Conservation (phyloP, 1,140 invertebrate genomes). For the Drosophila seguyi region DNA sequence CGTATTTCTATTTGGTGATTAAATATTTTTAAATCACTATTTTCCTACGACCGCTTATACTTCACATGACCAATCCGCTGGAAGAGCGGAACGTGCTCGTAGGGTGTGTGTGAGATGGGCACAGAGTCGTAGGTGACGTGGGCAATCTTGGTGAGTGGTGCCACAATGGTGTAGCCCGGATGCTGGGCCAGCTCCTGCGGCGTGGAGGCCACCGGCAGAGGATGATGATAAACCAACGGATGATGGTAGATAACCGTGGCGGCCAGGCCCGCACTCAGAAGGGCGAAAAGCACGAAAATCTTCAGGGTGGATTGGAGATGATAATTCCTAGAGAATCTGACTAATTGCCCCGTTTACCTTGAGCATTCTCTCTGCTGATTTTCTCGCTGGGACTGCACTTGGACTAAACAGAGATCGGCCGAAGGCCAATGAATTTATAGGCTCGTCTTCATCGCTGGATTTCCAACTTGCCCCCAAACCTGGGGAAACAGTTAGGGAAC, state of each 20-base stretch:
- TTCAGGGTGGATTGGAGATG: conserved; percentile 9
- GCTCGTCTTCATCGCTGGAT: conserved; percentile 19
- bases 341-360: conserved; percentile 29
- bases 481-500: conserved; percentile 40
- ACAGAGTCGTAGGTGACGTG: conserved; percentile 79
- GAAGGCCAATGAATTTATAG: conserved; percentile 42
- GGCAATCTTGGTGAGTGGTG: conserved; percentile 73
- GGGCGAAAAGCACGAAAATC: conserved; percentile 17
- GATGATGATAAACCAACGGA: conserved; percentile 64
- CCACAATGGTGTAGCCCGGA: conserved; percentile 73
- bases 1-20: not conserved
- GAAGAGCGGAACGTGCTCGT: conserved; percentile 77
- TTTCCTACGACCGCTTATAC: conserved; percentile 19
- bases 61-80: conserved; percentile 75
- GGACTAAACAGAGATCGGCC: conserved; percentile 44
- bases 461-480: not conserved
- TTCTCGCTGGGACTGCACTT: conserved; percentile 33
- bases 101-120: conserved; percentile 70
- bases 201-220: conserved; percentile 4
- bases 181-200: conserved; percentile 36
- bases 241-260: conserved; percentile 67
- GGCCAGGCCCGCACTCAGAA: conserved; percentile 19
- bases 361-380: conserved; percentile 45
- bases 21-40: not conserved
- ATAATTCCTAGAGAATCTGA: not conserved